A percentile compares a stretch with the other conserved stretches of the same genome.
phyloP scores from a whole-genome alignment of 2,888 invertebrate genomes.

The Calephelis perditalis region DNA sequence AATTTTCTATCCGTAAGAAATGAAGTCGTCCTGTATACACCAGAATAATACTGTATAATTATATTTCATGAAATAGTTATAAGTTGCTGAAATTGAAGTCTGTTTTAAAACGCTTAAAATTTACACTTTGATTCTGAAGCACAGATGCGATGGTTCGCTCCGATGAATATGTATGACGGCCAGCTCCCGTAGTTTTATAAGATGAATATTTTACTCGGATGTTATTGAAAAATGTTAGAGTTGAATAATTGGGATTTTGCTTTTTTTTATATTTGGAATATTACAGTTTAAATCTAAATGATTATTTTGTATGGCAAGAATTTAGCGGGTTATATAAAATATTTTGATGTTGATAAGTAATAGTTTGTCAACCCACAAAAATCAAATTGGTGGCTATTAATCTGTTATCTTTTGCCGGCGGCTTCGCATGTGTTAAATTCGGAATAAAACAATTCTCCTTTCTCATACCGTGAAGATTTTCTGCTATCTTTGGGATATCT shows the following conservation, averaged over 20 bases:
- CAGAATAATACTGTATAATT: neutral
- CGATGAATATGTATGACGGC: conserved; percentile 29
- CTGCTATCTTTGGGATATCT: too few species aligned
- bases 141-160: conserved; percentile 26
- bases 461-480: too few species aligned
- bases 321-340: too few species aligned
- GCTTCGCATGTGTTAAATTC: too few species aligned
- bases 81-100: conserved; percentile 7
- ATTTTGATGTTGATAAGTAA: too few species aligned
- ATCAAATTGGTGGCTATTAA: too few species aligned
- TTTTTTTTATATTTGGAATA: neutral
- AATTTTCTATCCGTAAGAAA: too few species aligned
- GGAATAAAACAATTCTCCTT: too few species aligned
- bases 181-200: conserved; percentile 22
- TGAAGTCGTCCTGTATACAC: too few species aligned
- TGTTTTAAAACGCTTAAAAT: conserved; percentile 11
- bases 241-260: conserved; percentile 9
- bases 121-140: conserved; percentile 11
- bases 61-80: conserved; percentile 9
- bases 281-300: neutral
- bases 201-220: conserved; percentile 21
- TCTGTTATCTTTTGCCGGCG: too few species aligned
- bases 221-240: conserved; percentile 25
- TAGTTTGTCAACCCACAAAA: too few species aligned
- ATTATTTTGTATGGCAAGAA: too few species aligned